These are phyloP conservation scores for Scartelaos histophorus DNA, from an alignment of 2,113 vertebrate species.

Conservation along the genomic window DNA sequence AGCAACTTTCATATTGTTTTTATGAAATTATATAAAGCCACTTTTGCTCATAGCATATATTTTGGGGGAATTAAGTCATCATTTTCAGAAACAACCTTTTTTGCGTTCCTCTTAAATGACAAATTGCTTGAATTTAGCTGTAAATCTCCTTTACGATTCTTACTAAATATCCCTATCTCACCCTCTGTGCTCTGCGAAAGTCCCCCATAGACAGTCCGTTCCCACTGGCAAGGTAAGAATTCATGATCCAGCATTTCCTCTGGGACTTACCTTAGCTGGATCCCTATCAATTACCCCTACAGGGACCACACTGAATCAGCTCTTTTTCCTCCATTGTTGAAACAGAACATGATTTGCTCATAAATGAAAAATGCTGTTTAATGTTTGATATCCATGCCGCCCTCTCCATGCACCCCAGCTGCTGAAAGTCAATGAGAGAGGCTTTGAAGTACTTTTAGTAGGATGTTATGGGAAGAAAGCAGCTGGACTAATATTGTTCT, in stretches of 20 bases:
- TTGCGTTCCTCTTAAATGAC: slow-evolving; percentile 14
- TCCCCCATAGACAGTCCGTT: slow-evolving; percentile 54
- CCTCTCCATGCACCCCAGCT: slow-evolving; percentile 5
- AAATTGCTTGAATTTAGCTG: slow-evolving; percentile 48
- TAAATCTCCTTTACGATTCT: slow-evolving; percentile 54
- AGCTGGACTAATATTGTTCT: slow-evolving; percentile 34
- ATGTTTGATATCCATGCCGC: slow-evolving; percentile 64
- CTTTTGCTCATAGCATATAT: neutral
- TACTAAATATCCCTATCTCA: slow-evolving; percentile 55
- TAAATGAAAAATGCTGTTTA: slow-evolving; percentile 78
- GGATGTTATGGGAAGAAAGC: slow-evolving; percentile 42
- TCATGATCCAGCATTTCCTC: slow-evolving; percentile 70
- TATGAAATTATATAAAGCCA: neutral
- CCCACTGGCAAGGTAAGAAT: slow-evolving; percentile 61
- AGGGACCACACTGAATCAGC: slow-evolving; percentile 73
- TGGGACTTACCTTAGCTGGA: slow-evolving; percentile 65
- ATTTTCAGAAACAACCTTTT: neutral
- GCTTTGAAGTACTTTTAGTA: slow-evolving; percentile 60
- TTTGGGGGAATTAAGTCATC: neutral
- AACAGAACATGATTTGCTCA: slow-evolving; percentile 72
- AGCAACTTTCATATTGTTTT: neutral
- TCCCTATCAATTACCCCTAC: slow-evolving; percentile 78
- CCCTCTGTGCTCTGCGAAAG: slow-evolving; percentile 41
- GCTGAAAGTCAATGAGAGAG: slow-evolving; percentile 48
- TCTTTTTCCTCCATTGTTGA: slow-evolving; percentile 69